Base-by-base conservation (phyloP, 2,888 invertebrate species). In the Hypomecis punctinalis region DNA sequence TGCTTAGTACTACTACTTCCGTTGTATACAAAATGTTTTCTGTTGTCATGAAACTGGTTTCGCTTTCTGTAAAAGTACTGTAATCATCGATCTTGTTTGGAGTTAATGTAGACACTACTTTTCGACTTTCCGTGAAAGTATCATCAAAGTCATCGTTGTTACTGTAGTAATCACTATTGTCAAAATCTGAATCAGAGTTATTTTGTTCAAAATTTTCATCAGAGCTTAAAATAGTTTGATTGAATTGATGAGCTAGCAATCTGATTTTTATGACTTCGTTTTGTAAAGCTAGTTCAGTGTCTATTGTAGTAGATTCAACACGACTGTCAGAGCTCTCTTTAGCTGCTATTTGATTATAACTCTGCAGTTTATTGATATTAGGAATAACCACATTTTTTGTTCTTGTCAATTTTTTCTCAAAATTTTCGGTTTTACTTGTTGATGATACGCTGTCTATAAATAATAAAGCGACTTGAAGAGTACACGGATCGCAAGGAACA, bases 401-500 rank as follows among this genome's bases (percentile, higher is more conserved):
- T 10, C 42, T 56, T 33, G 10, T 11, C 7, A 11, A 6, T 40
- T 36, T 47, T 45, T 47, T 63, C 23, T 37, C 23, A 23, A 46
- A 10, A 2, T 37, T 45, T 35, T 60, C 42, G n/a, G 54, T 70
- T 39, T 52, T 57, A 42, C 52, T 7, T 42, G 46, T 23, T 7
- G 57, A 51, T 45, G 53, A 57, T 7, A 71, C 58, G 9, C 52
- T 68, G 6, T 76, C 71, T 35, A 69, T 56, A 5, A 70, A 47
- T 13, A 73, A 67, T 13, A 76, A 53, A 52, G 68, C 71, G 7
- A 78, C 40, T 45, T 78, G 72, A 63, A 80, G 72, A 65, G 82
- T 76, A 65, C 89, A 89, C 8, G 85, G 84, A 40, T 82, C 78
- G 69, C 92, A 92, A 4, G 81, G 71, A 5, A 90, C 75, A 55